Conservation (phyloP, 2,113 vertebrate species). For the Seriola quinqueradiata region DNA sequence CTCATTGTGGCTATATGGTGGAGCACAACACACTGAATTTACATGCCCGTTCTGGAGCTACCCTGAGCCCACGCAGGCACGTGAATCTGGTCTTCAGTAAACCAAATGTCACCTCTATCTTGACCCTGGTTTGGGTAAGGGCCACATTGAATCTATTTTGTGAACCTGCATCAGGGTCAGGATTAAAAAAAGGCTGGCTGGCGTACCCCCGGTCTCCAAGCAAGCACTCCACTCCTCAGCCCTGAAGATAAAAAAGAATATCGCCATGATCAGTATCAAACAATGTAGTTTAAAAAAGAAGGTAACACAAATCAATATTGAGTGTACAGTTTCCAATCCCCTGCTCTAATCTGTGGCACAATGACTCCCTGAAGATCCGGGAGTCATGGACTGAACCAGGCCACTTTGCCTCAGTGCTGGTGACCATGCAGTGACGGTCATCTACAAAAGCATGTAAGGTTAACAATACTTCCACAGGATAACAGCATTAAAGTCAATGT, state of each 20-base stretch:
- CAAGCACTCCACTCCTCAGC: not conserved
- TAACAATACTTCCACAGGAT: not conserved
- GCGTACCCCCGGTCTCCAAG: too few relatives aligned
- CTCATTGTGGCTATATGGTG: too few relatives aligned
- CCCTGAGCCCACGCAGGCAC: not conserved
- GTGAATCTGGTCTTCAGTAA: too few relatives aligned
- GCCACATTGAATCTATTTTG: not conserved
- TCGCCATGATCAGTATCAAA: not conserved
- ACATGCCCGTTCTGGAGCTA: not conserved
- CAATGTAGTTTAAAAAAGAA: not conserved
- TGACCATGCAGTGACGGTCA: not conserved
- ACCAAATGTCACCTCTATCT: not conserved
- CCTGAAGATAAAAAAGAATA: not conserved
- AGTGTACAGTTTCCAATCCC: too few relatives aligned
- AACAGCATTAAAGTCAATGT: not conserved
- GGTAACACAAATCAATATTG: too few relatives aligned
- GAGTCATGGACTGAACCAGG: not conserved
- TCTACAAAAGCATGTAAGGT: not conserved
- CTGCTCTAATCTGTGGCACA: too few relatives aligned
- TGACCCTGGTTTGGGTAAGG: not conserved
- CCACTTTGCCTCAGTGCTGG: not conserved
- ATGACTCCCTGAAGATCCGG: too few relatives aligned
- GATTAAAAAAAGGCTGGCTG: not conserved
- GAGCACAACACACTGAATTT: too few relatives aligned
- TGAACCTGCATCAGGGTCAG: not conserved